phyloP scores from a whole-genome alignment of 2,888 invertebrate genomes.

The Branchinecta sandiegonensis region DNA sequence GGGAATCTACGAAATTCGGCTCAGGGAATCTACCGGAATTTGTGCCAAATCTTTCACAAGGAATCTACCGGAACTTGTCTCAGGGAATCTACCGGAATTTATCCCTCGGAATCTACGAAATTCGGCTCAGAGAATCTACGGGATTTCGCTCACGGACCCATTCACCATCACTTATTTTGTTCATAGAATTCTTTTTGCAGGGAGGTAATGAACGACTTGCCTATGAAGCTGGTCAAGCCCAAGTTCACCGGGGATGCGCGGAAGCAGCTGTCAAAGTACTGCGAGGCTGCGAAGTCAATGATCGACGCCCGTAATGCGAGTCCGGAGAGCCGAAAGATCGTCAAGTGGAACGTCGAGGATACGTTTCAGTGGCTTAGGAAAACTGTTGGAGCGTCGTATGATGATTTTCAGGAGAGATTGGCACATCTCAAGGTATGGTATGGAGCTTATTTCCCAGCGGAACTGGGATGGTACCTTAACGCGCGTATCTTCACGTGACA shows the following conservation, averaged over 20 bases:
- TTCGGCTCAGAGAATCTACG: too few species aligned
- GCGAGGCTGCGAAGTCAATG: conserved; percentile 92
- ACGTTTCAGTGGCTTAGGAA: conserved; percentile 89
- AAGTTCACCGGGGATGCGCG: conserved; percentile 90
- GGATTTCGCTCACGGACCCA: too few species aligned
- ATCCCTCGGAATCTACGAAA: too few species aligned
- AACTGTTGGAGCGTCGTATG: conserved; percentile 83
- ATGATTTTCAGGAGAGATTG: conserved; percentile 76
- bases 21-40: too few species aligned
- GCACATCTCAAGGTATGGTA: conserved; percentile 61
- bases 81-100: too few species aligned
- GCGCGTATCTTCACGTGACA: too few species aligned
- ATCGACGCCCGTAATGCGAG: conserved; percentile 84
- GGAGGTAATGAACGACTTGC: conserved; percentile 96
- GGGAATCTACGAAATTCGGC: too few species aligned
- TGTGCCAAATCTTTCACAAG: too few species aligned
- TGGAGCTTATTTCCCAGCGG: conserved; percentile 19
- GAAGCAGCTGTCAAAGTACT: conserved; percentile 81
- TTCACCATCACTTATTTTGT: too few species aligned
- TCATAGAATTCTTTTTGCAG: conserved; percentile 42
- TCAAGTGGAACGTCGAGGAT: conserved; percentile 97
- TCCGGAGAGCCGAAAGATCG: conserved; percentile 85
- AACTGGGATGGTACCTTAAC: background rate
- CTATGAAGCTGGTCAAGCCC: conserved; percentile 84
- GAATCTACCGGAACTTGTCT: too few species aligned